These are phyloP conservation scores for Caenorhabditis latens DNA, from an alignment of 1,140 invertebrate genomes.

Conservation along the genomic window DNA sequence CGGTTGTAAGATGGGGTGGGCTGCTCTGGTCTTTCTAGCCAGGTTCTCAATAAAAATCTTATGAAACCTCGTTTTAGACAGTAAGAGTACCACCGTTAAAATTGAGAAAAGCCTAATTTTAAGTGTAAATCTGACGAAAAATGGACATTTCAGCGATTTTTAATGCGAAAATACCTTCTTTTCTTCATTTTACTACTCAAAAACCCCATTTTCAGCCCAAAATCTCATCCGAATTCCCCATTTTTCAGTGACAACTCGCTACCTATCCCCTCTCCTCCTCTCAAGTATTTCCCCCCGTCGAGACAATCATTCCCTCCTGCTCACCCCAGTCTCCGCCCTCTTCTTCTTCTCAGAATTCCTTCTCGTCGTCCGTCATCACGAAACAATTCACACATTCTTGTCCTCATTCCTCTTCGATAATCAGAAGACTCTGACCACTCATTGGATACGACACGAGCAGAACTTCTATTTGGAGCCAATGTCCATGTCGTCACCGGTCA, in stretches of 20 bases:
- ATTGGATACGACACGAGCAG: slow-evolving; percentile 71
- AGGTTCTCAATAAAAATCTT: too few relatives aligned
- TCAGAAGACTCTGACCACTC: slow-evolving; percentile 72
- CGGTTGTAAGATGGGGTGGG: too few relatives aligned
- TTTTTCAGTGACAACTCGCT: slow-evolving; percentile 90
- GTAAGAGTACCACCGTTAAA: too few relatives aligned
- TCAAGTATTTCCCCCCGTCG: slow-evolving; percentile 83
- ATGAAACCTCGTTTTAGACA: too few relatives aligned
- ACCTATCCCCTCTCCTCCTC: slow-evolving; percentile 93
- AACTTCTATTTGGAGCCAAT: slow-evolving; percentile 62
- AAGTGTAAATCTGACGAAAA: too few relatives aligned
- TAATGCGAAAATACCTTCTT: too few relatives aligned
- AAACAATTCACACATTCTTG: slow-evolving; percentile 72
- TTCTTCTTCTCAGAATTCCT: slow-evolving; percentile 73
- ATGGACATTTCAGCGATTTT: too few relatives aligned
- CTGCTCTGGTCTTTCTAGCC: too few relatives aligned
- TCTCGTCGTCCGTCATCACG: slow-evolving; percentile 68
- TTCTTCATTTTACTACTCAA: too few relatives aligned
- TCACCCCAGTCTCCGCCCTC: slow-evolving; percentile 72
- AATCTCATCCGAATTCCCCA: slow-evolving; percentile 82
- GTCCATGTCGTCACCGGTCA: slow-evolving; percentile 6
- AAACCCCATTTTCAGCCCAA: slow-evolving; percentile 87
- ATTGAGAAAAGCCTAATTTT: too few relatives aligned
- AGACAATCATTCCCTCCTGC: slow-evolving; percentile 65
- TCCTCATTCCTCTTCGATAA: slow-evolving; percentile 74